Base-by-base conservation (phyloP, 2,888 invertebrate genomes). In the Baronia brevicornis region DNA sequence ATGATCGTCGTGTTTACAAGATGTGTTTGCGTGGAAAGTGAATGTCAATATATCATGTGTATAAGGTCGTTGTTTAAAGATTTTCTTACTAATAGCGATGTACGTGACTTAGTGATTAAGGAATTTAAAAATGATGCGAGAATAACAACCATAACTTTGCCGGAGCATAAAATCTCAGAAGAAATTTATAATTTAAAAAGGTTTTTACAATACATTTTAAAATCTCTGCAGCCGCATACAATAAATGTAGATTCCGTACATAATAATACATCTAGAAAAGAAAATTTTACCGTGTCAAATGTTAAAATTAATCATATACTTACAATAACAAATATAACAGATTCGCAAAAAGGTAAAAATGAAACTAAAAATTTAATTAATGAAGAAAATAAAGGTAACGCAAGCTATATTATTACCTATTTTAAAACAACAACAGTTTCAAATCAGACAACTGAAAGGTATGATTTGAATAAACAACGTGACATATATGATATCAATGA, bases 41-140 rank as follows among this genome's bases (percentile, higher is more conserved):
- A 70, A 21, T 77, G 75, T 57, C 60, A 53, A 24, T 55, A 61
- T 36, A 42, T 60, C 0, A 43, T 58, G 25, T 75, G 77, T 54
- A 46, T 66, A 4, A 44, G 51, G 22, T 45, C 55, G 12, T 54
- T 62, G 30, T 37, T 68, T 0, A 40, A 50, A 15, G 48, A 51
- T 5, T 63, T 67, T 34, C 55, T 70, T 4, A 36, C 15, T 3
- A 32, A 38, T 8, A 42, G 49, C 23, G 47, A 50, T 11, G 45
- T 41, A 10, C 25, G 35, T 8, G 27, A 28, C 8, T 10, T 36
- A 6, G 24, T 17, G 1, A 14, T 38, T 19, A 33, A 27, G 9
- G 37, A 39, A 22, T 23, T 20, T 3, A 24, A 23, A 19, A 4
- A 20, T 5, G 9, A 23, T 5, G 20, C 19, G 1, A 9, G 25